Evolutionary conservation across 2,888 invertebrate species (phyloP).

Genomic region (Galerucella pusilla): DNA sequence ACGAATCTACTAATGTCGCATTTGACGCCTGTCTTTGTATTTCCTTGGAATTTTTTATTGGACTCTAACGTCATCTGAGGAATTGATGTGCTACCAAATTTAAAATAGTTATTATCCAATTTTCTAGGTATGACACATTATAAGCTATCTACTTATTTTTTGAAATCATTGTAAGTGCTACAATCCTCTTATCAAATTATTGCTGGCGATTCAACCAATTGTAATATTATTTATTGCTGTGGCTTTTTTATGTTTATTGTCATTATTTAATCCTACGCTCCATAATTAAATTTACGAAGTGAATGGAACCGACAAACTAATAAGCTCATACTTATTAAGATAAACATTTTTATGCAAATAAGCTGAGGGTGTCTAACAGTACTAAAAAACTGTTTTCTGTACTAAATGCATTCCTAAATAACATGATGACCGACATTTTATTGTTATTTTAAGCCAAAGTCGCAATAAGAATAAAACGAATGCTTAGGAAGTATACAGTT

Average conservation of each 20-base stretch:
- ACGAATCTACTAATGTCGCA: too few relatives aligned
- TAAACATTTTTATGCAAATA: neutral
- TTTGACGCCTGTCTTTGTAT: too few relatives aligned
- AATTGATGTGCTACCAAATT: too few relatives aligned
- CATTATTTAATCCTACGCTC: neutral
- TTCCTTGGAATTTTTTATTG: too few relatives aligned
- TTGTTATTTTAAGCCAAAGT: neutral
- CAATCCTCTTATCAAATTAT: neutral
- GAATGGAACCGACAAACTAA: neutral
- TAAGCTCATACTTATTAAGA: neutral
- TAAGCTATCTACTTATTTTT: neutral
- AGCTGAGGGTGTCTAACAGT: constrained; percentile 3
- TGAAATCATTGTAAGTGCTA: neutral
- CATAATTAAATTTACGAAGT: constrained; percentile 3
- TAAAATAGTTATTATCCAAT: too few relatives aligned
- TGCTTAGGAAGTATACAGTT: too few relatives aligned
- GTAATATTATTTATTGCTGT: neutral
- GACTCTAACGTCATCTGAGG: too few relatives aligned
- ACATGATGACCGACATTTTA: neutral
- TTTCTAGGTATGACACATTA: too few relatives aligned
- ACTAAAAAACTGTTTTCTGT: neutral
- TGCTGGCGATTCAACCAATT: neutral
- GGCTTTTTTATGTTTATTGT: neutral
- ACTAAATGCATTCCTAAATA: neutral
- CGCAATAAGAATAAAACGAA: too few relatives aligned